Evolutionary conservation across 2,113 vertebrate genomes (phyloP).

Genomic region (Peucedramus taeniatus): DNA sequence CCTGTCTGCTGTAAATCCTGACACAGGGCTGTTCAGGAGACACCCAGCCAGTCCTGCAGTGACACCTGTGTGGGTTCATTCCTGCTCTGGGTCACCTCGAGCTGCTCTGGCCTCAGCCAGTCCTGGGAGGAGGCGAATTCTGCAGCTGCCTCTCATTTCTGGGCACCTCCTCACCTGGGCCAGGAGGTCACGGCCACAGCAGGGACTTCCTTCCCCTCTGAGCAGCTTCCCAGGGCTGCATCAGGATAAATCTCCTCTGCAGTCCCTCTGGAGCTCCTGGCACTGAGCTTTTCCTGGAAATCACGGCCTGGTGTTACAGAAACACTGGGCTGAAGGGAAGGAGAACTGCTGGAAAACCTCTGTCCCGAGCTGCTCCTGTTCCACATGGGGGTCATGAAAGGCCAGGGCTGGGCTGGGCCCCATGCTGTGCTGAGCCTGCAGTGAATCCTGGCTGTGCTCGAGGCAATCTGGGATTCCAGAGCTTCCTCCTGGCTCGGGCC

Average conservation of each 20-base stretch:
- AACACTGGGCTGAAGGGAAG: accelerated
- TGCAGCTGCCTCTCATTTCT: constrained; percentile 10
- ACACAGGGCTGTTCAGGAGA: neutral
- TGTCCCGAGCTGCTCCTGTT: neutral
- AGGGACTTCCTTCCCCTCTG: neutral
- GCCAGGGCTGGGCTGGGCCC: neutral
- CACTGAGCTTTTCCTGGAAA: neutral
- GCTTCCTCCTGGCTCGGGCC: neutral
- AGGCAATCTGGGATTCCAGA: neutral
- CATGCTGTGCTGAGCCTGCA: neutral
- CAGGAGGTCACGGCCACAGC: neutral
- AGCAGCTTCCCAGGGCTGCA: neutral
- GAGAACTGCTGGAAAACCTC: neutral
- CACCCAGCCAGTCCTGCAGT: neutral
- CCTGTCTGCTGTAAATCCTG: neutral
- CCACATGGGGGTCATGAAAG: accelerated
- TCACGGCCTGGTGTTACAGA: neutral
- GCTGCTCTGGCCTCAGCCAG: neutral
- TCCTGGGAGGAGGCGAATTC: neutral
- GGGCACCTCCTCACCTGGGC: neutral
- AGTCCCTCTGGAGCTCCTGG: neutral
- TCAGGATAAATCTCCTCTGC: neutral
- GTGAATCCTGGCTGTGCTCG: neutral
- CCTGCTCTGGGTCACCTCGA: neutral
- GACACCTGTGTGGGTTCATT: neutral